Evolutionary conservation across 2,888 invertebrate species (phyloP), one percentile per base, ranked within the genome.

Genomic region (Acholoe squamosa): DNA sequence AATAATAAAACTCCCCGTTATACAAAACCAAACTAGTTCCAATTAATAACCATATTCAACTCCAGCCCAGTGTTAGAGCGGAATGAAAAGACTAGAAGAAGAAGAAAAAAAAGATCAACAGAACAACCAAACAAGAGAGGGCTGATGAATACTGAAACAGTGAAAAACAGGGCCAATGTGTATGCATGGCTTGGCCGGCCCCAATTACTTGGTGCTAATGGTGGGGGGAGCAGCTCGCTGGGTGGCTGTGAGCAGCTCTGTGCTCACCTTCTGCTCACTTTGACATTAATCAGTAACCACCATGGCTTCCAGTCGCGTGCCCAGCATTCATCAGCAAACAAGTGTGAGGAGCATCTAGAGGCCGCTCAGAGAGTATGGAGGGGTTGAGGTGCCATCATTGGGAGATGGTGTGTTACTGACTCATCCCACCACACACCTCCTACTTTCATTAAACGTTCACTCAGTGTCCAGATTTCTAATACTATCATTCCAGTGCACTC

Each of bases 291-390:
- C 61, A 61, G 61, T 19, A 61, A 3, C 19, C 61, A 22, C 5
- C 61, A n/a, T n/a, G 61, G 61, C 61, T 61, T 61, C 61, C n/a
- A 61, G 22, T 61, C 61, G 61, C 61, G 61, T 61, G 61, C 61
- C n/a, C 61, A 61, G 61, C 61, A 61, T 61, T 61, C 61, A 61
- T 61, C 61, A 61, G 61, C 61, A 61, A 5, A 61, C 54, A n/a
- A 14, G 61, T 61, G 61, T 61, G 61, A 61, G 25, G 61, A 61
- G 61, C 61, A n/a, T 5, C 61, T 61, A 5, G 25, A 22, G 19
- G 61, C 61, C 1, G 61, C 61, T 61, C 61, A 22, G 61, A n/a
- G 61, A n/a, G 61, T 3, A 7, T 22, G 61, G 5, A n/a, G 61
- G 19, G n/a, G n/a, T n/a, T n/a, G n/a, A n/a, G n/a, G 61, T 19